A percentile compares a stretch with the other conserved stretches of the same genome.
These are phyloP conservation scores for Opisthocomus hoazin DNA, from an alignment of 2,113 vertebrate genomes.

Conservation along the genomic window DNA sequence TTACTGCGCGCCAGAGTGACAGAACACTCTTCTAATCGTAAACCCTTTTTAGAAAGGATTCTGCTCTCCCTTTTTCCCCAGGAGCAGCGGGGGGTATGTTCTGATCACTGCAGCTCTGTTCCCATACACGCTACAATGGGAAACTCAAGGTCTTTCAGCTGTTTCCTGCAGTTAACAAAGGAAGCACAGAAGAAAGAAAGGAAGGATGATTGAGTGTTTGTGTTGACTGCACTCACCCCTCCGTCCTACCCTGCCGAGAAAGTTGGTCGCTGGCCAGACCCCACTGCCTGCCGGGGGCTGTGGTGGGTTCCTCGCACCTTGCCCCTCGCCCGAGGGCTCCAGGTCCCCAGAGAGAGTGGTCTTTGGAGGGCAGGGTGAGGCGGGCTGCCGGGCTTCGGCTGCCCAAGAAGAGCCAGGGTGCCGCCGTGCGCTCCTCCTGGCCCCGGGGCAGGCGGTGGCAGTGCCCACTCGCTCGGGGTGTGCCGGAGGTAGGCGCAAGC, in stretches of 20 bases:
- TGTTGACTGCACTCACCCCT: slow-evolving; percentile 60
- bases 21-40: slow-evolving; percentile 68
- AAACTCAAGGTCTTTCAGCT: slow-evolving; percentile 65
- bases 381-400: background rate
- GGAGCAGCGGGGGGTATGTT: slow-evolving; percentile 75
- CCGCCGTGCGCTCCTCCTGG: background rate
- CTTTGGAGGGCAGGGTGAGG: background rate
- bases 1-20: slow-evolving; percentile 75
- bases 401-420: background rate
- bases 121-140: slow-evolving; percentile 45
- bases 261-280: background rate
- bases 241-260: background rate
- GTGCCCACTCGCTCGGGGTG: background rate
- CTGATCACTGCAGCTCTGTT: slow-evolving; percentile 73
- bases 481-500: background rate
- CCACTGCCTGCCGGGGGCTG: fast-evolving
- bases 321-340: background rate
- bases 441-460: background rate
- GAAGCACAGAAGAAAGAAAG: slow-evolving; percentile 47
- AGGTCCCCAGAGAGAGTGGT: fast-evolving
- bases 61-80: slow-evolving; percentile 62
- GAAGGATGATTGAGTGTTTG: slow-evolving; percentile 64
- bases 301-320: background rate
- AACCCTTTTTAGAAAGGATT: slow-evolving; percentile 67
- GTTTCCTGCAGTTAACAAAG: slow-evolving; percentile 68